A percentile compares a stretch with the other conserved stretches of the same genome.
Conservation (phyloP, 2,797 vertebrate genomes). For the Sparidentex hasta region DNA sequence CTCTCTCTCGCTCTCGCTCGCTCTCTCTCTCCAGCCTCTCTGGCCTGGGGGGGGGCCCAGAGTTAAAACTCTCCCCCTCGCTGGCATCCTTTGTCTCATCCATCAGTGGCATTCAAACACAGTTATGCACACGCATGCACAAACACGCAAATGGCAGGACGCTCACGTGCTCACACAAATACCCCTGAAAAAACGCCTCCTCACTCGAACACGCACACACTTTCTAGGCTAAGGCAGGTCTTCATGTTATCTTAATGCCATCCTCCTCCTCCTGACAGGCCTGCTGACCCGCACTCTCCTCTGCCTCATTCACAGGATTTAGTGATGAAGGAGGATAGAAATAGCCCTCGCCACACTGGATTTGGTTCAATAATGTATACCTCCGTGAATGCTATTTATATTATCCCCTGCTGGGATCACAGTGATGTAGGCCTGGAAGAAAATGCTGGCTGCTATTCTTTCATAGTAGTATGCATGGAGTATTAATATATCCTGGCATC, state of each 20-base stretch:
- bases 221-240: conserved; percentile 27
- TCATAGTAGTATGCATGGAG: conserved; percentile 46
- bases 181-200: background rate
- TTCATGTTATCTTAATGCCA: conserved; percentile 58
- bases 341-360: conserved; percentile 64
- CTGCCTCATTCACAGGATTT: conserved; percentile 64
- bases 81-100: conserved; percentile 44
- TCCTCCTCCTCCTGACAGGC: conserved; percentile 51
- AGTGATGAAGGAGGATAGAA: conserved; percentile 60
- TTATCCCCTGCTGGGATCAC: conserved; percentile 53
- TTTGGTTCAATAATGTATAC: conserved; percentile 78
- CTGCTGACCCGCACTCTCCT: conserved; percentile 52
- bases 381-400: conserved; percentile 75
- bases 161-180: conserved; percentile 10
- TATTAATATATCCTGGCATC: conserved; percentile 42
- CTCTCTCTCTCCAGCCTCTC: conserved; percentile 15
- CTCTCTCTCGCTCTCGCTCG: too few species aligned
- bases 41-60: conserved; percentile 38
- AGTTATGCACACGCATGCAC: conserved; percentile 33
- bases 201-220: background rate
- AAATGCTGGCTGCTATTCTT: conserved; percentile 45
- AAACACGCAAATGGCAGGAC: conserved; percentile 25
- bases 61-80: conserved; percentile 54
- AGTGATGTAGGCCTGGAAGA: conserved; percentile 36
- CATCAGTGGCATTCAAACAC: conserved; percentile 57